Conservation (phyloP, 2,797 vertebrate species). For the Tangara arthus region DNA sequence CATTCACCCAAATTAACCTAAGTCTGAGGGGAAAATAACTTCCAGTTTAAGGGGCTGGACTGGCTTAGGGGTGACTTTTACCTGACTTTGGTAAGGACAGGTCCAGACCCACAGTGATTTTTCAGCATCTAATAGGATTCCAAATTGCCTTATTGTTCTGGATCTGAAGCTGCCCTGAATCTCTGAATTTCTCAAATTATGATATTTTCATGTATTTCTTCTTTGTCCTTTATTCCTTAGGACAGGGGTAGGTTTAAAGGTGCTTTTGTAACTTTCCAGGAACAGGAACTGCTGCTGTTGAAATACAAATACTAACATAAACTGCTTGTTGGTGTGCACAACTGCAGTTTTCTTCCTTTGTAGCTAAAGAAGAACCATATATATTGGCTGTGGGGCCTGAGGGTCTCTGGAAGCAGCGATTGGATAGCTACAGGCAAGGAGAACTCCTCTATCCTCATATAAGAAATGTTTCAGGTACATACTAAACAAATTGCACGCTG, state of each 20-base stretch:
- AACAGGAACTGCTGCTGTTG: neutral
- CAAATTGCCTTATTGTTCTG: neutral
- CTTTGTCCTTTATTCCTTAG: neutral
- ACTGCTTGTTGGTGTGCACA: neutral
- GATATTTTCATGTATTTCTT: neutral
- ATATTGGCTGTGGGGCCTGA: slow-evolving; percentile 70
- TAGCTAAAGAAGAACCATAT: slow-evolving; percentile 67
- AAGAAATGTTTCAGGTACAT: slow-evolving; percentile 73
- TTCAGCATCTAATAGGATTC: neutral
- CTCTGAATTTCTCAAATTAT: neutral
- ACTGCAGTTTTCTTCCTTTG: neutral
- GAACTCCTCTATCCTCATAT: slow-evolving; percentile 58
- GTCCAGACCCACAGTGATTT: neutral
- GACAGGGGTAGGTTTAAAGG: neutral
- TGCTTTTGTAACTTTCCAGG: neutral
- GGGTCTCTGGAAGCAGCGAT: slow-evolving; percentile 74
- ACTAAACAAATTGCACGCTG: neutral
- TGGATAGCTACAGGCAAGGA: slow-evolving; percentile 72
- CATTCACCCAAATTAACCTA: neutral
- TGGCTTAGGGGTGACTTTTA: neutral
- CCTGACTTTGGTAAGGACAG: neutral
- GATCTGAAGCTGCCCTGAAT: neutral
- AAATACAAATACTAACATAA: neutral
- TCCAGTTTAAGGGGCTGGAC: neutral
- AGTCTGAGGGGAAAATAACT: neutral